Base-by-base conservation (phyloP, 2,797 vertebrate species). In the Oophaga sylvatica region DNA sequence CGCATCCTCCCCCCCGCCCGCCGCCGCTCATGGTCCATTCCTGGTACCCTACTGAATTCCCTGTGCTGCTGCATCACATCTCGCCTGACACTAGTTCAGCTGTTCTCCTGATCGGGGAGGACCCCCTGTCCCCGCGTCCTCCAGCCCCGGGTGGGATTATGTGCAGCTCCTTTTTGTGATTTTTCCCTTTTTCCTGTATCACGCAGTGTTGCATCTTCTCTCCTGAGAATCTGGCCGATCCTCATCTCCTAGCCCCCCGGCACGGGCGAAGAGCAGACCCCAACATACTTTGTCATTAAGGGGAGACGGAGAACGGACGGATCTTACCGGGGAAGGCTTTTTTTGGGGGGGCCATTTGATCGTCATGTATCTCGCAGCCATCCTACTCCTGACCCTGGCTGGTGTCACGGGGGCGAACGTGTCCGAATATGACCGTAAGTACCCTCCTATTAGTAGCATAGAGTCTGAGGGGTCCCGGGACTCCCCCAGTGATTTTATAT, bases 21-120 rank as follows among this genome's bases (percentile, higher is more conserved):
- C 41, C 83, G 31, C 78, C 78, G 59, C 84, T 62, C 53, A 70
- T 89, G 87, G 88, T 86, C 88, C 80, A 86, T 70, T 86, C 88
- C 88, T 86, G 80, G 70, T 86, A 62, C 88, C 84, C 88, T 89
- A 89, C 83, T 89, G 83, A 86, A 89, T 89, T 89, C 84, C 80
- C 84, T 86, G 71, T 83, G 35, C 88, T 89, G 88, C 88, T 89
- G 88, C 88, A 89, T 89, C 88, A 79, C 65, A 83, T 78, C 84
- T 86, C 63, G 84, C 80, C 11, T 83, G 84, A 70, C 56, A 67
- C 78, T 83, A 83, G 84, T 86, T 77, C 70, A 76, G 87, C 87
- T 77, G 26, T 73, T 70, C 57, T 81, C 87, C 80, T 81, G 29
- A 78, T 60, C 62, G 87, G 84, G 84, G 79, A 85, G 83, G 73